These are phyloP conservation scores for Coptodon rendalli DNA, from an alignment of 2,113 vertebrate genomes.

Conservation along the genomic window DNA sequence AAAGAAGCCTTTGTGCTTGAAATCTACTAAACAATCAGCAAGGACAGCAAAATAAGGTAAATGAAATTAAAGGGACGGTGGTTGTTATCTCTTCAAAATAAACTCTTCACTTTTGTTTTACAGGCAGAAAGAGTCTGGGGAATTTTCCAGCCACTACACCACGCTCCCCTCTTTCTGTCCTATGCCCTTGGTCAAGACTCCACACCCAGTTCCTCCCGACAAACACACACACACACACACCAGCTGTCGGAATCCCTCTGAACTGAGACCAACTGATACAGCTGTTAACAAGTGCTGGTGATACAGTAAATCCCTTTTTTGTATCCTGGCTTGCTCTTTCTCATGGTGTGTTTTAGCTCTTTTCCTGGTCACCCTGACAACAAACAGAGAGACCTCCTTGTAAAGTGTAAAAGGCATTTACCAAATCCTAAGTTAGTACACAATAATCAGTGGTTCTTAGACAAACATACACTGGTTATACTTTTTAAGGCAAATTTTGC, in stretches of 20 bases:
- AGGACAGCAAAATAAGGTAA: neutral
- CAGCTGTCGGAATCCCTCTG: slow-evolving; percentile 76
- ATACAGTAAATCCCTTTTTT: slow-evolving; percentile 22
- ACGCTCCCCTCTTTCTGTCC: slow-evolving; percentile 25
- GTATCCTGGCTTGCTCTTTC: neutral
- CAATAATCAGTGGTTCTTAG: neutral
- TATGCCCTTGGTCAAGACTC: slow-evolving; percentile 59
- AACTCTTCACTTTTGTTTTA: neutral
- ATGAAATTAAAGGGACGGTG: neutral
- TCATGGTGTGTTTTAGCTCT: neutral
- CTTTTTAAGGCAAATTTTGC: neutral
- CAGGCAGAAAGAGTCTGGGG: slow-evolving; percentile 8
- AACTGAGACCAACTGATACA: slow-evolving; percentile 79
- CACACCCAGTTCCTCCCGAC: slow-evolving; percentile 39
- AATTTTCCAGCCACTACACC: slow-evolving; percentile 40
- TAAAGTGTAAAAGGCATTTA: neutral
- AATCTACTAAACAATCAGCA: neutral
- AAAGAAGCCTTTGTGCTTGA: neutral
- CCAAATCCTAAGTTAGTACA: neutral
- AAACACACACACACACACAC: neutral
- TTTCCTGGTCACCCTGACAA: neutral
- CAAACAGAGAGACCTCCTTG: neutral
- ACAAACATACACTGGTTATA: neutral
- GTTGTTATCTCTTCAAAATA: neutral
- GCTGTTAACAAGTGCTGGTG: slow-evolving; percentile 61